Percentiles rank a stretch among this genome's conserved stretches.
phyloP scores from a whole-genome alignment of 2,888 invertebrate species.

The Aphidoletes aphidimyza region DNA sequence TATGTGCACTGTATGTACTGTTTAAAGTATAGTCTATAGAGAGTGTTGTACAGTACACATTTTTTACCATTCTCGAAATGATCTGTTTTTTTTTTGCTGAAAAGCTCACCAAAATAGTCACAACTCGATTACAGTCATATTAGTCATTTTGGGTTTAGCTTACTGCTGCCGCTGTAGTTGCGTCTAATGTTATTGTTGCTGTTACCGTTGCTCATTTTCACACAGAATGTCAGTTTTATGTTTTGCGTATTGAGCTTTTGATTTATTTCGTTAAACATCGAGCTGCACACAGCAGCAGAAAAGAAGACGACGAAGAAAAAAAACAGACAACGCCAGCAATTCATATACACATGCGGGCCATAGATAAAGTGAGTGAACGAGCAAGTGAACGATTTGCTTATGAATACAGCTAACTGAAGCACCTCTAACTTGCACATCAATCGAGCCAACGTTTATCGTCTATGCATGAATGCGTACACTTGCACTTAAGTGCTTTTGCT shows the following conservation, averaged over 20 bases:
- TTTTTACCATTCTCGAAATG: slow-evolving; percentile 1
- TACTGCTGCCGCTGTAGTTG: not conserved
- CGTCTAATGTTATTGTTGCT: no score
- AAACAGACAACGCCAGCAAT: not conserved
- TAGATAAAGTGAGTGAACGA: not conserved
- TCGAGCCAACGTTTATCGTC: slow-evolving; percentile 34
- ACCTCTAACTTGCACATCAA: slow-evolving; percentile 31
- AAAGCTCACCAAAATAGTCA: slow-evolving; percentile 41
- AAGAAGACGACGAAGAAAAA: not conserved
- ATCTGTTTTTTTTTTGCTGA: not conserved
- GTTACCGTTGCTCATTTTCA: not conserved
- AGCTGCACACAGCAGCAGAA: not conserved
- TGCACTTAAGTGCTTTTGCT: slow-evolving; percentile 1
- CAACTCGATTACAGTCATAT: slow-evolving; percentile 32
- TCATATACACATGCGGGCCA: not conserved
- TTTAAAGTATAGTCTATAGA: not conserved
- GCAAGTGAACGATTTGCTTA: not conserved
- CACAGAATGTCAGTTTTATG: slow-evolving; percentile 30
- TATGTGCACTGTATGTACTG: not conserved
- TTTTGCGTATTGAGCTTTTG: slow-evolving; percentile 25
- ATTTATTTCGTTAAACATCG: slow-evolving; percentile 25
- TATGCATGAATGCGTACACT: slow-evolving; percentile 45
- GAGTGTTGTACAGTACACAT: no score
- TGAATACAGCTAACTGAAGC: slow-evolving; percentile 4
- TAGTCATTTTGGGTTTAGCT: slow-evolving; percentile 17